These are phyloP conservation scores for Silurus glanis DNA, from an alignment of 2,113 vertebrate species.

Conservation along the genomic window DNA sequence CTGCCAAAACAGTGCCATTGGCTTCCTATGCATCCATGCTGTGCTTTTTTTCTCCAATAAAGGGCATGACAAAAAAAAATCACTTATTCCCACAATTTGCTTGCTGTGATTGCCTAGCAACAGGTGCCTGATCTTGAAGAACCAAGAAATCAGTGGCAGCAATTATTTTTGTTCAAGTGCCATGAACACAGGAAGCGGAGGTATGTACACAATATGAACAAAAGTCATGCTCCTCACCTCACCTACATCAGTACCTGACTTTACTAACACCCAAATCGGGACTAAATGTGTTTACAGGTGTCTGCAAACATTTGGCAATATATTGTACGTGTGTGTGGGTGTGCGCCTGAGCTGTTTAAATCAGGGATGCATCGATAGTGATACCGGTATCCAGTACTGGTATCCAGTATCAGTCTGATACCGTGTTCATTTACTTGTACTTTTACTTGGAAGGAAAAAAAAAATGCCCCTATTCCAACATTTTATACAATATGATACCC, in stretches of 20 bases:
- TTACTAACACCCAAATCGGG: too few relatives aligned
- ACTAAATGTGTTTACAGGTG: too few relatives aligned
- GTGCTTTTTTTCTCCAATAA: background rate
- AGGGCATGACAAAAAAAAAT: background rate
- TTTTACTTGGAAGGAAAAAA: background rate
- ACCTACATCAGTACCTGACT: too few relatives aligned
- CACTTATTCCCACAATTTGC: slow-evolving; percentile 5
- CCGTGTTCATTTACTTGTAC: background rate
- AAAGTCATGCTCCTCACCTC: too few relatives aligned
- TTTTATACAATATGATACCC: background rate
- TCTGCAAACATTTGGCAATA: too few relatives aligned
- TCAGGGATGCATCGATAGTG: background rate
- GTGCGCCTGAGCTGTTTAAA: background rate
- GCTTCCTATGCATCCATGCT: slow-evolving; percentile 13
- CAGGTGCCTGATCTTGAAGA: background rate
- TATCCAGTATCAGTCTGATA: background rate
- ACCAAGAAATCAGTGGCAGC: background rate
- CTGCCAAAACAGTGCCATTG: slow-evolving; percentile 28
- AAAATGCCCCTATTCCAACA: background rate
- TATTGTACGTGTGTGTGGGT: background rate
- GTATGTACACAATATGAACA: background rate
- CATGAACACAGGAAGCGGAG: background rate
- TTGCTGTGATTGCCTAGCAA: slow-evolving; percentile 28
- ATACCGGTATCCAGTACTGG: background rate
- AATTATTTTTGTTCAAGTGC: background rate